Percentiles rank a stretch among this genome's conserved stretches.
phyloP scores from a whole-genome alignment of 2,113 vertebrate species.

The Gallinago undulata region DNA sequence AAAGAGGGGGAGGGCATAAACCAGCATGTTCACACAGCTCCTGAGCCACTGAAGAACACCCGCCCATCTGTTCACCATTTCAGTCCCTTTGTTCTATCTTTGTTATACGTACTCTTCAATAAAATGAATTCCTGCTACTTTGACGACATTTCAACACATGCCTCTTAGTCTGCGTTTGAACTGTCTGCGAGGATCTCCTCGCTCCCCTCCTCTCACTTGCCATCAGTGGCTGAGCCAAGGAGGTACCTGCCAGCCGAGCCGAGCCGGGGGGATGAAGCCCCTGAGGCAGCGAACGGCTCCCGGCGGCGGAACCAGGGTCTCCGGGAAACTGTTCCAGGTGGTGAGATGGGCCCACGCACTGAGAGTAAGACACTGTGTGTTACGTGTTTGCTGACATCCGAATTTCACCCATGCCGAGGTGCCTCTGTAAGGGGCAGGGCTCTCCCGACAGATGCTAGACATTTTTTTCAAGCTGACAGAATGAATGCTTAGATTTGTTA shows the following conservation, averaged over 20 bases:
- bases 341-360: neutral
- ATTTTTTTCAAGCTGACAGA: neutral
- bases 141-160: conserved; percentile 38
- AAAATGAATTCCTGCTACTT: conserved; percentile 56
- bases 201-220: neutral
- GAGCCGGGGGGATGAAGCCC: neutral
- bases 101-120: conserved; percentile 48
- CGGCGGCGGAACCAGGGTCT: neutral
- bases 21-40: conserved; percentile 62
- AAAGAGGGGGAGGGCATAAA: conserved; percentile 66
- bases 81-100: conserved; percentile 73
- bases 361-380: neutral
- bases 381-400: neutral
- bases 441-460: neutral
- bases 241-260: neutral
- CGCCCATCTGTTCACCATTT: conserved; percentile 75
- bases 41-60: conserved; percentile 65
- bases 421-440: neutral
- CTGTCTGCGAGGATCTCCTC: conserved; percentile 39
- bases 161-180: conserved; percentile 32
- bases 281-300: neutral
- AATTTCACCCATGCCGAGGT: neutral
- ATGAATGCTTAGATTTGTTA: neutral
- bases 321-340: neutral
- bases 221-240: neutral